Conservation (phyloP, 2,797 vertebrate species). For the Vespertilio murinus region DNA sequence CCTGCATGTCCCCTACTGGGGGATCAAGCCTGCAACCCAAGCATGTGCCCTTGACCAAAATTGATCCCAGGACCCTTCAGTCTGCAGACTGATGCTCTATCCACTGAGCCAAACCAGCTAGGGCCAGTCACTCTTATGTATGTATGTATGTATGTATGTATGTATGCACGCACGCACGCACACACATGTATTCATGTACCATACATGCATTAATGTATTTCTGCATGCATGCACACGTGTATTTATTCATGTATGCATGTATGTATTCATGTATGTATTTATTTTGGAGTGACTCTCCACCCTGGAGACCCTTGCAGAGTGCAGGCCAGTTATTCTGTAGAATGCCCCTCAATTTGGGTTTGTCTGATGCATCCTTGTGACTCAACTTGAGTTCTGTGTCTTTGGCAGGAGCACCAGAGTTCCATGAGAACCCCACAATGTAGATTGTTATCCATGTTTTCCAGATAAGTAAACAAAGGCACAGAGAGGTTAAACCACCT, state of each 20-base stretch:
- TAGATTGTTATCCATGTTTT: neutral
- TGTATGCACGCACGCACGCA: too few species aligned
- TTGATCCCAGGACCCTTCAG: too few species aligned
- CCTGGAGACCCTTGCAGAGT: rapidly evolving
- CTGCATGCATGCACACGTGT: too few species aligned
- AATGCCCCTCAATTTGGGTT: neutral
- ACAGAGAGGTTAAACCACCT: neutral
- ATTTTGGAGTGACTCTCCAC: neutral
- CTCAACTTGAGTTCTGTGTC: neutral
- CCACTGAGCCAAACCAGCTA: too few species aligned
- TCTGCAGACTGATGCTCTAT: too few species aligned
- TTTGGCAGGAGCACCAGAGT: neutral
- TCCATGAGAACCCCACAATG: rapidly evolving
- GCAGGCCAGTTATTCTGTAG: neutral
- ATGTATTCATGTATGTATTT: neutral
- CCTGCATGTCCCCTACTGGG: too few species aligned
- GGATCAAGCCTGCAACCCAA: too few species aligned
- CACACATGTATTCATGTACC: too few species aligned
- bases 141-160: too few species aligned
- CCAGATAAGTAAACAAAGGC: neutral
- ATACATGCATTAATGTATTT: too few species aligned
- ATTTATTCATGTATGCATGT: neutral
- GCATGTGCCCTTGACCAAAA: too few species aligned
- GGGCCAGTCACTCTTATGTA: too few species aligned
- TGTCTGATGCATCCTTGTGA: neutral